Evolutionary conservation across 2,113 vertebrate genomes (phyloP).

Genomic region (Apodemus speciosus): DNA sequence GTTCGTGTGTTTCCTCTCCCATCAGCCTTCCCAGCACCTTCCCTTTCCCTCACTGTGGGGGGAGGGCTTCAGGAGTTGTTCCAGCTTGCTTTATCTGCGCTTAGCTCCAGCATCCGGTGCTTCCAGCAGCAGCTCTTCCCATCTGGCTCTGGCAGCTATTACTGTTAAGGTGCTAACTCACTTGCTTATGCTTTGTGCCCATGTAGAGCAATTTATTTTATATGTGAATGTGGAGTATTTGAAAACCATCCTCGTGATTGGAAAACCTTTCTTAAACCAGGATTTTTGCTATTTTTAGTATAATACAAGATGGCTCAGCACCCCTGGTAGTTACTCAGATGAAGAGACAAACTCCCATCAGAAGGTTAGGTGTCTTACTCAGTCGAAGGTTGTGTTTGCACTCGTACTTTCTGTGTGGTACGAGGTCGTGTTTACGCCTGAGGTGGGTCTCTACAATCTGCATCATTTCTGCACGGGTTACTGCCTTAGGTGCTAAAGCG

Average conservation of each 20-base stretch:
- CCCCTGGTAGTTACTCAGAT: slow-evolving; percentile 20
- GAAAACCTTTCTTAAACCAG: slow-evolving; percentile 21
- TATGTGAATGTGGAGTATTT: neutral
- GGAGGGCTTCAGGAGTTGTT: too few relatives aligned
- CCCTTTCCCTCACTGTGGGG: neutral
- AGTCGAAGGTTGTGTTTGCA: slow-evolving; percentile 54
- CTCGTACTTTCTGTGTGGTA: slow-evolving; percentile 1
- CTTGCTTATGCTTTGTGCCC: slow-evolving; percentile 13
- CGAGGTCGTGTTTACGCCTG: slow-evolving; percentile 23
- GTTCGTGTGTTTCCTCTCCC: neutral
- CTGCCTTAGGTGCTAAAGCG: neutral
- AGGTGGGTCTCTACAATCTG: neutral
- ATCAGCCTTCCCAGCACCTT: neutral
- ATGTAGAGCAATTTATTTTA: neutral
- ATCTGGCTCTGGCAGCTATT: neutral
- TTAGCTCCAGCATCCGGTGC: neutral
- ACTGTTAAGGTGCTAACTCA: neutral
- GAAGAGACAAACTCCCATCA: neutral
- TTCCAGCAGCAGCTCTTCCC: neutral
- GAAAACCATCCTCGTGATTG: neutral
- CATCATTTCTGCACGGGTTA: slow-evolving; percentile 29
- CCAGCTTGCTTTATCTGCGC: neutral
- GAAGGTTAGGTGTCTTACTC: neutral
- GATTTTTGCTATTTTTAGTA: slow-evolving; percentile 25
- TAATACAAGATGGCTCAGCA: neutral